A percentile compares a stretch with the other conserved stretches of the same genome.
Conservation (phyloP, 2,888 invertebrate genomes). For the Trichacis sp. region DNA sequence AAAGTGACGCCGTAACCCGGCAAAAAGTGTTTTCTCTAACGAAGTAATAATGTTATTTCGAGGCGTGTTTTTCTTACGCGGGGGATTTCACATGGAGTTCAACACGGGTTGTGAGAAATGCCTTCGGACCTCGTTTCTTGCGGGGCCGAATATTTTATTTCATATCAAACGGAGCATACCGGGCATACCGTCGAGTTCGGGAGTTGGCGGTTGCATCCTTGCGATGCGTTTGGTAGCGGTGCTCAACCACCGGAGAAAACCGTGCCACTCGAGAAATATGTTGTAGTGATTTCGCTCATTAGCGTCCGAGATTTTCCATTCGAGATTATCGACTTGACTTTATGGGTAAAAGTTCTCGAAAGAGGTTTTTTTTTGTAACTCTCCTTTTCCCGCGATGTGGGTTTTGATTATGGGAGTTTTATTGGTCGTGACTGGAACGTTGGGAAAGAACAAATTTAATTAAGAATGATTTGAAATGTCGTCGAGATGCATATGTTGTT, state of each 20-base stretch:
- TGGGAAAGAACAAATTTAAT: too few species aligned
- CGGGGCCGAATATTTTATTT: constrained; percentile 62
- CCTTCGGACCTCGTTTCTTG: constrained; percentile 39
- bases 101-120: constrained; percentile 46
- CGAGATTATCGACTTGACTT: too few species aligned
- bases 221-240: constrained; percentile 34
- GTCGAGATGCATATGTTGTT: background rate
- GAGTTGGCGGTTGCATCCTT: constrained; percentile 44
- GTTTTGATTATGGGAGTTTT: too few species aligned
- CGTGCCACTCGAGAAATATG: too few species aligned
- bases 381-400: too few species aligned
- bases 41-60: background rate
- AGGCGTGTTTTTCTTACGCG: constrained; percentile 1
- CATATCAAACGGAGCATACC: constrained; percentile 63
- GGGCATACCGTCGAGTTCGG: constrained; percentile 55
- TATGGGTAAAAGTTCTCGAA: too few species aligned
- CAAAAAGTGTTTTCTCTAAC: constrained; percentile 2
- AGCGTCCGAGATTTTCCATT: too few species aligned
- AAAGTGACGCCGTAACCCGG: background rate
- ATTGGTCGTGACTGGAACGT: too few species aligned
- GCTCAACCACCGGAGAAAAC: constrained; percentile 42
- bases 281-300: background rate
- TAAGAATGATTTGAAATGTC: background rate
- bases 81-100: constrained; percentile 35
- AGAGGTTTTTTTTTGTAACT: too few species aligned